Percentiles rank a stretch among this genome's conserved stretches.
Conservation (phyloP, 2,888 invertebrate genomes). For the Nephrotoma guestfalica region DNA sequence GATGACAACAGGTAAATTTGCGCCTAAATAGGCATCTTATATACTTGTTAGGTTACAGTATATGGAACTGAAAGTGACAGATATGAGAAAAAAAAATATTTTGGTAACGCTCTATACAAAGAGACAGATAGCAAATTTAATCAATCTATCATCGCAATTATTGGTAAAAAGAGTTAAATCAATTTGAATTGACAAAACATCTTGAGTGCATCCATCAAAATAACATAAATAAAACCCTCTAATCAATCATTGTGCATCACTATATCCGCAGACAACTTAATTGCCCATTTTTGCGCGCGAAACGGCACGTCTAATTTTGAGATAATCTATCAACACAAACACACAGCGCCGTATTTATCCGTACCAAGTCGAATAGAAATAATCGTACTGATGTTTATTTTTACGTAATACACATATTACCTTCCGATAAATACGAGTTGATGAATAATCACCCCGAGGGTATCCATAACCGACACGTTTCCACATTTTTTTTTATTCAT, state of each 20-base stretch:
- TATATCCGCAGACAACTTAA: background rate
- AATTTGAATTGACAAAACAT: background rate
- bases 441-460: background rate
- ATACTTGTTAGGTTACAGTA: background rate
- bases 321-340: background rate
- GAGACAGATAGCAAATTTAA: too few relatives aligned
- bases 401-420: background rate
- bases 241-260: background rate
- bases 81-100: background rate
- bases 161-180: background rate
- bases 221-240: background rate
- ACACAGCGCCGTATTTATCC: background rate
- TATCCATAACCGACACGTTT: background rate
- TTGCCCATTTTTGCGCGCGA: background rate
- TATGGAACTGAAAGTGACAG: background rate
- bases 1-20: background rate
- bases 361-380: background rate
- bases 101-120: background rate
- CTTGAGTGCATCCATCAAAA: background rate
- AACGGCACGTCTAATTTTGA: background rate
- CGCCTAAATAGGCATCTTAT: background rate
- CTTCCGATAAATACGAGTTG: background rate
- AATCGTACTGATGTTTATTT: background rate
- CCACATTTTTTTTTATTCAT: background rate
- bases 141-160: background rate